Percentiles rank a stretch among this genome's conserved stretches.
Conservation (phyloP, 1,140 invertebrate species). For the Pseudomyrmex pallidus region DNA sequence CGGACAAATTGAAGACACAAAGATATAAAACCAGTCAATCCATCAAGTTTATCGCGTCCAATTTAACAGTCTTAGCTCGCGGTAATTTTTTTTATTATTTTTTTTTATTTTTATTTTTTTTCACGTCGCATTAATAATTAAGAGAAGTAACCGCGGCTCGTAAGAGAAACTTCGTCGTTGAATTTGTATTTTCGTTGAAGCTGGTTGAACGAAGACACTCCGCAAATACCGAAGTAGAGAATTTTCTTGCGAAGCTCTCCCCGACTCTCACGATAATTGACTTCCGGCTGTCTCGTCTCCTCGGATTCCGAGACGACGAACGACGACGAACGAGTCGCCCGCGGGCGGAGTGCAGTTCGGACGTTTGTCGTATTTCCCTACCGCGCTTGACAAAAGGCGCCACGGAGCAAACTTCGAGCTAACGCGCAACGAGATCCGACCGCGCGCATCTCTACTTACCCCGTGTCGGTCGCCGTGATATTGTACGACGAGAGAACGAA, state of each 20-base stretch:
- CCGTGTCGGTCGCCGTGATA: conserved; percentile 50
- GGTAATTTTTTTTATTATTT: too few relatives aligned
- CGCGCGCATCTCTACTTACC: conserved; percentile 24
- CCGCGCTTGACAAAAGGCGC: conserved; percentile 31
- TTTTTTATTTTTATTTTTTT: background rate
- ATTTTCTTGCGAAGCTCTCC: conserved; percentile 5
- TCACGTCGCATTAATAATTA: background rate
- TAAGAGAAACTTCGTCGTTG: background rate
- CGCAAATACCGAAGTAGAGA: conserved; percentile 18
- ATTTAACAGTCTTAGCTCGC: background rate
- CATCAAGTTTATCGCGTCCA: background rate
- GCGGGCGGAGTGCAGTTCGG: conserved; percentile 48
- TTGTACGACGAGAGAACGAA: conserved; percentile 9
- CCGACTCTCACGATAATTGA: conserved; percentile 60
- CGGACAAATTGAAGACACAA: conserved; percentile 19
- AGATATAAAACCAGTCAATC: background rate
- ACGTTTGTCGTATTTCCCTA: conserved; percentile 43
- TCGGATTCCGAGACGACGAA: background rate
- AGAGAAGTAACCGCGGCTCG: background rate
- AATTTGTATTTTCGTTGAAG: background rate
- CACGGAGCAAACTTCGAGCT: conserved; percentile 23
- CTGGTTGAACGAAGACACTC: too few relatives aligned
- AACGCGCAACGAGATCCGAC: conserved; percentile 45
- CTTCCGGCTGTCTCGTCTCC: conserved; percentile 55
- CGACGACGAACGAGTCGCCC: background rate